phyloP scores from a whole-genome alignment of 2,888 invertebrate genomes.

The Meloe dianella region DNA sequence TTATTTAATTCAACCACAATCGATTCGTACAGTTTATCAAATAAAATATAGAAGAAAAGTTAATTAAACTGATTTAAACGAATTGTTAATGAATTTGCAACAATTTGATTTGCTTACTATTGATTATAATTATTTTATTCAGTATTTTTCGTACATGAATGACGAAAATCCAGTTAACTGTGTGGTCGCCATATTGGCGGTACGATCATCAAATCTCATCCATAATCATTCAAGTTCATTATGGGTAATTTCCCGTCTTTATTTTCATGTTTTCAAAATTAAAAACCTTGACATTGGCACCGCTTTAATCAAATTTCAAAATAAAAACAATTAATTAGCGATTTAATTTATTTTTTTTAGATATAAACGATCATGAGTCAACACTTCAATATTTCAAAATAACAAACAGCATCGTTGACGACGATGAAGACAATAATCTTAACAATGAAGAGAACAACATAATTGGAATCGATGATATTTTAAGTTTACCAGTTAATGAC shows the following conservation, averaged over 20 bases:
- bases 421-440: slow-evolving; percentile 45
- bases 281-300: neutral
- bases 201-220: neutral
- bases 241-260: slow-evolving; percentile 56
- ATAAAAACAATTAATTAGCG: neutral
- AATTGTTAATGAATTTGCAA: neutral
- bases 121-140: neutral
- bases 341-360: slow-evolving; percentile 16
- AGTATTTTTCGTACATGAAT: neutral
- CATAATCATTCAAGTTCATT: slow-evolving; percentile 39
- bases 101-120: no score
- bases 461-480: slow-evolving; percentile 30
- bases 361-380: slow-evolving; percentile 32
- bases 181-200: neutral
- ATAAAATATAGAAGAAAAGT: neutral
- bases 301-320: neutral
- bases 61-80: neutral
- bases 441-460: slow-evolving; percentile 39
- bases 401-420: slow-evolving; percentile 28
- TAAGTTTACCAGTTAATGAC: slow-evolving; percentile 24
- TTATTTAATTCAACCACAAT: neutral
- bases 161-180: neutral
- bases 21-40: neutral
- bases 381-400: slow-evolving; percentile 36
- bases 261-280: slow-evolving; percentile 35